A percentile compares a stretch with the other conserved stretches of the same genome.
These are phyloP conservation scores for Sacculina carcini DNA, from an alignment of 2,888 invertebrate genomes.

Conservation along the genomic window DNA sequence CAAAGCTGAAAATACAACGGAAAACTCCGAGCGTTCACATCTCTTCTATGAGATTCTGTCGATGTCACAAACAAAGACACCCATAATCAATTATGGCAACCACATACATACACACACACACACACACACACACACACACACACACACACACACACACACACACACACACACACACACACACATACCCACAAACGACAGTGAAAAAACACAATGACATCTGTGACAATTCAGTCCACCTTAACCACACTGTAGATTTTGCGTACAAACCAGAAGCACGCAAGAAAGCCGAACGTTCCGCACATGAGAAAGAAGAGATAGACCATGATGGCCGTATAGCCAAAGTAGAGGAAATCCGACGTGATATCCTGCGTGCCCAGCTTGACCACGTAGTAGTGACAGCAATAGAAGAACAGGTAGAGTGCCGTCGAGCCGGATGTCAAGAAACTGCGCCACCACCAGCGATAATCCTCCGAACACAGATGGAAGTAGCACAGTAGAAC, in stretches of 20 bases:
- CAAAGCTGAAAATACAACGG: too few species aligned
- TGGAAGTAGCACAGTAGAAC: constrained; percentile 96
- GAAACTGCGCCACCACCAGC: constrained; percentile 98
- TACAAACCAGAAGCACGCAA: constrained; percentile 96
- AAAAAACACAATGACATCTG: too few species aligned
- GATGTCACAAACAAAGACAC: too few species aligned
- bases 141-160: too few species aligned
- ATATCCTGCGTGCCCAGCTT: constrained; percentile 84
- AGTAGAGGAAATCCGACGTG: constrained; percentile 86
- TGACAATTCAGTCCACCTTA: constrained; percentile 82
- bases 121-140: too few species aligned
- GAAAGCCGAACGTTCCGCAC: constrained; percentile 85
- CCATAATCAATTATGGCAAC: too few species aligned
- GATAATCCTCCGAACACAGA: constrained; percentile 98
- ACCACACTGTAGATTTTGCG: constrained; percentile 94
- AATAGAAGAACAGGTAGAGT: constrained; percentile 84
- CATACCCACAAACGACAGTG: too few species aligned
- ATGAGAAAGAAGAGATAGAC: constrained; percentile 92
- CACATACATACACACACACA: too few species aligned
- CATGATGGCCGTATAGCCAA: constrained; percentile 94
- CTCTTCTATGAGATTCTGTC: too few species aligned
- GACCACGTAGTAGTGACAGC: constrained; percentile 89
- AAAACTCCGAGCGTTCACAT: too few species aligned
- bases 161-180: too few species aligned
- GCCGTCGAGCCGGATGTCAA: constrained; percentile 91